Percentiles rank a stretch among this genome's conserved stretches.
phyloP scores from a whole-genome alignment of 1,140 invertebrate species.

The Bathynomus jamesi region DNA sequence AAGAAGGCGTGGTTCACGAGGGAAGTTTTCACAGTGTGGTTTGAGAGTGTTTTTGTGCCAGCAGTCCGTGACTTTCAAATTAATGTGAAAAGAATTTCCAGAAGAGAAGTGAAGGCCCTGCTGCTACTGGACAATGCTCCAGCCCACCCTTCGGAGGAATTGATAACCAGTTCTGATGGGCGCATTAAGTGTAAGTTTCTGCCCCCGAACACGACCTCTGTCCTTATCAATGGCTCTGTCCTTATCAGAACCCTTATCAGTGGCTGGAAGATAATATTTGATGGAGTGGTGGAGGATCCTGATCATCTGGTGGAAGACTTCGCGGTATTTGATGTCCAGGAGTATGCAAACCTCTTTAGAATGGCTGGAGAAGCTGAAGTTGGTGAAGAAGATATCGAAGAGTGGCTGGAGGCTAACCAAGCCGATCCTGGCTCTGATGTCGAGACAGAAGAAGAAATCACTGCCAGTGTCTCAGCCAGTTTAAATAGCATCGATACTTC shows the following conservation, averaged over 20 bases:
- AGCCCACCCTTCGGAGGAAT: background rate
- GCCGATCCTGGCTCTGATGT: constrained; percentile 1
- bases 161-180: background rate
- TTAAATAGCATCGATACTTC: too few species aligned
- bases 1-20: too few species aligned
- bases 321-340: background rate
- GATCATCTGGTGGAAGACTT: background rate
- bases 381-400: background rate
- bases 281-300: background rate
- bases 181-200: background rate
- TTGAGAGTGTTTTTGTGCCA: constrained; percentile 4
- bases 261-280: background rate
- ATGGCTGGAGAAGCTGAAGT: constrained; percentile 1
- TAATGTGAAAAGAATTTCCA: background rate
- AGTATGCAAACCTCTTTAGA: background rate
- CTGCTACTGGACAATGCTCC: constrained; percentile 6
- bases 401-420: constrained; percentile 7
- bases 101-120: constrained; percentile 4
- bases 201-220: background rate
- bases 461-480: constrained; percentile 2
- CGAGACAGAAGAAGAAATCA: constrained; percentile 2
- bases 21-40: constrained; percentile 2
- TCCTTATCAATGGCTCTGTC: constrained; percentile 1
- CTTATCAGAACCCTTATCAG: background rate
- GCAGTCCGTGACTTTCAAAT: background rate